Evolutionary conservation across 2,888 invertebrate species (phyloP), one percentile per base, ranked within the genome.

Genomic region (Dastarcus helophoroides): DNA sequence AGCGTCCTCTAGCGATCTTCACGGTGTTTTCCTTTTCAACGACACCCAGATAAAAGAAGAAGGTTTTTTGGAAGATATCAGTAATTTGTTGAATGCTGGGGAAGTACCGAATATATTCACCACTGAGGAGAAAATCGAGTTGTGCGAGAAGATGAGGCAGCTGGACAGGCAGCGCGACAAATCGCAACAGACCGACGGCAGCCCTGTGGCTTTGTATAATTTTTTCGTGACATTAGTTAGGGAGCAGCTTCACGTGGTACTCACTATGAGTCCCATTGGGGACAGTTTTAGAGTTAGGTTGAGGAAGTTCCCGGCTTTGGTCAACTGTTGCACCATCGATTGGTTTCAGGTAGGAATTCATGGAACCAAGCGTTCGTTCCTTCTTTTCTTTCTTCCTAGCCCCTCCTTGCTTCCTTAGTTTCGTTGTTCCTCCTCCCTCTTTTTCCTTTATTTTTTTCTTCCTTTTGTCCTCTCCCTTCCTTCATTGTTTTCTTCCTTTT

Each of bases 11-110:
- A 78, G 82, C 1, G 93, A 93, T 44, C 70, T 82, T 45, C 82
- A 86, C 53, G 85, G 81, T 41, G 88, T 90, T 1, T 93, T 94
- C 54, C 65, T 94, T 3, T 91, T 93, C 54, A 79, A 84, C 17
- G 93, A 94, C 55, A 78, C 82, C 15, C 93, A 94, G 72, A 86
- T 91, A 19, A 91, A 91, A 68, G 82, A 89, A 58, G 91, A 93
- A 64, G 80, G 80, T 1, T 93, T 93, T 53, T 64, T 94, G 28
- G 93, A 94, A 60, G 94, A 94, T 50, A 76, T 93, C 2, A 90
- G 84, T 54, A 93, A 91, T 55, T 71, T 94, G 60, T 62, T 94
- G 24, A 93, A 91, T 57, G 82, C 88, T 1, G 93, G 93, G 3
- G 93, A 93, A 67, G 86, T 93, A 0, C 93, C 93, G 0, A 93